Percentiles rank a stretch among this genome's conserved stretches.
phyloP scores from a whole-genome alignment of 2,888 invertebrate species.

The Agrilus cyanescens region DNA sequence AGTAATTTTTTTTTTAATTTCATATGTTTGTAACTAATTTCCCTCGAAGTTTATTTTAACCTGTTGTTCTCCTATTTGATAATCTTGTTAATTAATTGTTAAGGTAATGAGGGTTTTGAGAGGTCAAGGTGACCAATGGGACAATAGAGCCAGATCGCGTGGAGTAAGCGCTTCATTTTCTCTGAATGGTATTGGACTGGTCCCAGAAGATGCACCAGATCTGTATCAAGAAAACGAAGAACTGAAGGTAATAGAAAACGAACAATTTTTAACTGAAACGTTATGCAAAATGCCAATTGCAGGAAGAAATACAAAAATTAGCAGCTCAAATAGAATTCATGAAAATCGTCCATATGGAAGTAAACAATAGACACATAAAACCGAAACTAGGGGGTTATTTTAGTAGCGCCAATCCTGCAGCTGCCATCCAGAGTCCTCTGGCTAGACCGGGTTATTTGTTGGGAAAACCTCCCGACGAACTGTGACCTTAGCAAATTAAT shows the following conservation, averaged over 20 bases:
- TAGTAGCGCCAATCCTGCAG: constrained; percentile 43
- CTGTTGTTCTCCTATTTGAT: no score
- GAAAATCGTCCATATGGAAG: constrained; percentile 90
- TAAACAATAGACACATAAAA: constrained; percentile 80
- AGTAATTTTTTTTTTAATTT: constrained; percentile 27
- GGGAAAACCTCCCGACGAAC: constrained; percentile 26
- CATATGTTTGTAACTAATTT: no score
- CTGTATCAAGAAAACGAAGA: constrained; percentile 85
- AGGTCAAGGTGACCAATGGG: constrained; percentile 85
- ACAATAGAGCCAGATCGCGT: constrained; percentile 69
- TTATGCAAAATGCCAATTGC: constrained; percentile 16
- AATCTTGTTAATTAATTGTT: constrained; percentile 26
- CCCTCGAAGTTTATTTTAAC: no score
- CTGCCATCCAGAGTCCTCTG: constrained; percentile 29
- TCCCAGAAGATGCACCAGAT: constrained; percentile 75
- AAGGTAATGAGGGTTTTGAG: constrained; percentile 69
- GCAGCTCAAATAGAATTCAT: constrained; percentile 88
- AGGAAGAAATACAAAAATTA: constrained; percentile 85
- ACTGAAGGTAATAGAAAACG: constrained; percentile 51
- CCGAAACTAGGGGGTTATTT: constrained; percentile 76
- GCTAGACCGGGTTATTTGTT: constrained; percentile 29
- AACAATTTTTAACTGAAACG: neutral
- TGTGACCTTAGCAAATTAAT: constrained; percentile 20
- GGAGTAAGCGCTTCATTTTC: constrained; percentile 79
- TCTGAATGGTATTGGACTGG: constrained; percentile 73